phyloP scores from a whole-genome alignment of 1,140 invertebrate species.

The Stratiolaelaps scimitus region DNA sequence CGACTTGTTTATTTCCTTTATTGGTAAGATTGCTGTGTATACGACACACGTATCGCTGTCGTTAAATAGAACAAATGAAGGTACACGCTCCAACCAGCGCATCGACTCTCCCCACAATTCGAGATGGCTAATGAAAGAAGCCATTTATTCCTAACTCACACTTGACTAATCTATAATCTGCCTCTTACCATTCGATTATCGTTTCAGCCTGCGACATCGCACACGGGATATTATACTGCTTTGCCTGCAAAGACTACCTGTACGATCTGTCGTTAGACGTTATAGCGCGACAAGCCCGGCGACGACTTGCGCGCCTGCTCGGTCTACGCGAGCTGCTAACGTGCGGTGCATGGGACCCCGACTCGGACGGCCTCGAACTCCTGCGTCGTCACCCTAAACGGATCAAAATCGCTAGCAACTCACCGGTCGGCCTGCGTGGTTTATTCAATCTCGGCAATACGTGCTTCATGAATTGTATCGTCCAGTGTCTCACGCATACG shows the following conservation, averaged over 20 bases:
- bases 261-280: constrained; percentile 58
- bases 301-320: constrained; percentile 48
- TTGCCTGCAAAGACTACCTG: constrained; percentile 78
- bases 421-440: constrained; percentile 74
- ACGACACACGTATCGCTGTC: too few relatives aligned
- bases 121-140: too few relatives aligned
- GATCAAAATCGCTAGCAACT: constrained; percentile 61
- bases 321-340: constrained; percentile 43
- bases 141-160: too few relatives aligned
- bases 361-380: constrained; percentile 54
- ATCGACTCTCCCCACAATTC: too few relatives aligned
- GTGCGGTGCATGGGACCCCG: constrained; percentile 65
- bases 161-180: too few relatives aligned
- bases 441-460: constrained; percentile 94
- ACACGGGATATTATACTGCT: constrained; percentile 81
- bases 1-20: too few relatives aligned
- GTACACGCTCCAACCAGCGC: too few relatives aligned
- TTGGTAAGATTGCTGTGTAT: too few relatives aligned
- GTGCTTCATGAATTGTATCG: constrained; percentile 97
- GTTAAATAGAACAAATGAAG: too few relatives aligned
- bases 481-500: constrained; percentile 88
- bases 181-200: constrained; percentile 25
- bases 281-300: constrained; percentile 51
- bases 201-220: constrained; percentile 60
- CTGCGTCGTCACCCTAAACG: constrained; percentile 59